Evolutionary conservation across 2,888 invertebrate genomes (phyloP), one percentile per base, ranked within the genome.

Genomic region (Leucophenga maculata): DNA sequence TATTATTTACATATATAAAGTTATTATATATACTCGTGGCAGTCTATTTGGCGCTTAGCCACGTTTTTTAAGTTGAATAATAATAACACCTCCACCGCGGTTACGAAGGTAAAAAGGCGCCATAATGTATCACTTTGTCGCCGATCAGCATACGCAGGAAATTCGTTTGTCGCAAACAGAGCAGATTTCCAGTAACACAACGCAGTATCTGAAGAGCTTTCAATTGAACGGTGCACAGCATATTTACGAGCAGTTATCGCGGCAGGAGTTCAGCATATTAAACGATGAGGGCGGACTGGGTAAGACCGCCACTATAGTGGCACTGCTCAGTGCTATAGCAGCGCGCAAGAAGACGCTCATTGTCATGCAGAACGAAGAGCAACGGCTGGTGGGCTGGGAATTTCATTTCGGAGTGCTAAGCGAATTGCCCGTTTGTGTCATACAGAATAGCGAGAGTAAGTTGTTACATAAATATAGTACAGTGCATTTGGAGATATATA

Each of bases 271-370:
- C 55, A 82, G 87, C 71, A 82, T 87, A 62, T 77, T 85, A 13
- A 88, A 88, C 71, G 88, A 89, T 70, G 88, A 88, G 73, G 84
- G 85, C 69, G 88, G 88, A 0, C 74, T 89, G 69, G 88, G 88
- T 0, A 88, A 88, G 67, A 75, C 77, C 65, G 85, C 84, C 0
- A 73, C 83, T 2, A 78, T 86, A n/a, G 75, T 77, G 2, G 85
- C 83, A 2, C 78, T 88, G 16, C 70, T 88, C 20, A 84, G 78
- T 54, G 82, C 79, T 0, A 67, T 85, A 14, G 79, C 78, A 8
- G 66, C 75, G 4, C 78, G 78, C 9, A 81, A 77, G 32, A 87
- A 85, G 71, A 82, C 81, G 2, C 75, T 88, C 6, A 83, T 88
- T 67, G 83, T 88, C 14, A 77, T 85, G 20, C 83, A 85, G 50